A percentile compares a stretch with the other conserved stretches of the same genome.
These are phyloP conservation scores for Oncorhynchus kisutch DNA, from an alignment of 2,113 vertebrate genomes.

Conservation along the genomic window DNA sequence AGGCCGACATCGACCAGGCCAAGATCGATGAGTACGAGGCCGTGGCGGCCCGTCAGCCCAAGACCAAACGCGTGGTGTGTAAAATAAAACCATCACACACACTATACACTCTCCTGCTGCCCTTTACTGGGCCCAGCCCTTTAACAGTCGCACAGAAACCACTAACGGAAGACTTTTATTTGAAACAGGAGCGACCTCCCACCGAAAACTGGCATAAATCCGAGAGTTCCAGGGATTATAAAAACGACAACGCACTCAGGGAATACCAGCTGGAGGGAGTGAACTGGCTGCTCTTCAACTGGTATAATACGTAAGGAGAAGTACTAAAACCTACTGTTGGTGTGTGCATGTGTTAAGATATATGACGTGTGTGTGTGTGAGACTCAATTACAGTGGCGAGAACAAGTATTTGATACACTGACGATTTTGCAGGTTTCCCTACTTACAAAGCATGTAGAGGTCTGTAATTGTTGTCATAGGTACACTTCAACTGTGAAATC, in stretches of 20 bases:
- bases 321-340: not conserved
- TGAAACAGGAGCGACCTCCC: constrained; percentile 89
- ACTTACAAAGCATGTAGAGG: no score
- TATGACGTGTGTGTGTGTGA: no score
- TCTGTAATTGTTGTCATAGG: no score
- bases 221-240: constrained; percentile 95
- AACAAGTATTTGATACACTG: no score
- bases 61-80: constrained; percentile 90
- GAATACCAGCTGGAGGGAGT: constrained; percentile 99
- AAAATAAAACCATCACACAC: not conserved
- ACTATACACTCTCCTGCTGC: not conserved
- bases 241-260: constrained; percentile 98
- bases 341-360: no score
- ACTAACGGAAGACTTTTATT: no score
- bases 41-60: constrained; percentile 85
- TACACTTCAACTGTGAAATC: no score
- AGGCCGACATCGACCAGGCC: constrained; percentile 91
- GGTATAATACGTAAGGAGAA: constrained; percentile 97
- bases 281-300: constrained; percentile 99
- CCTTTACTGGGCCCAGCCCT: no score
- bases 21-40: constrained; percentile 96
- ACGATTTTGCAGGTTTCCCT: no score
- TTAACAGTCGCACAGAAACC: constrained; percentile 56
- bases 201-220: constrained; percentile 95
- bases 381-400: no score